A percentile compares a stretch with the other conserved stretches of the same genome.
Conservation (phyloP, 2,888 invertebrate genomes). For the Clostera curtula region DNA sequence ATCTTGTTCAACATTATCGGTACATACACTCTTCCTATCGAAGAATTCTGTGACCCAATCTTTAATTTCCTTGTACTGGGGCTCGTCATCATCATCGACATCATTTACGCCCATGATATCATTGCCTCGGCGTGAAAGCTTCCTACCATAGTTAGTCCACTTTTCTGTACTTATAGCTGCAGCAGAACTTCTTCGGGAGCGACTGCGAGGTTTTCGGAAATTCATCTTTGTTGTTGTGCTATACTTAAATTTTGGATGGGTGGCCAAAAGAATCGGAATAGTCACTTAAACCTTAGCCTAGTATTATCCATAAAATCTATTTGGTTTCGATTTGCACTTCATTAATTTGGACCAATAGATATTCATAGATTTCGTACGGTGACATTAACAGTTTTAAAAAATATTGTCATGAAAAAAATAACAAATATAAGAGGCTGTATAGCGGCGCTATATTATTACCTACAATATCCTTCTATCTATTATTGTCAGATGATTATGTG, state of each 20-base stretch:
- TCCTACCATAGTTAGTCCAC: constrained; percentile 43
- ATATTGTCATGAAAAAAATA: too few relatives aligned
- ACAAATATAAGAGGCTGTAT: too few relatives aligned
- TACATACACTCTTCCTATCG: constrained; percentile 33
- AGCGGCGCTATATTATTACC: too few relatives aligned
- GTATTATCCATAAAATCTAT: constrained; percentile 29
- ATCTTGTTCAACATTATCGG: constrained; percentile 52
- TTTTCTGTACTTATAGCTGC: constrained; percentile 43
- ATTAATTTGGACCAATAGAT: too few relatives aligned
- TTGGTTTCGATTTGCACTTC: constrained; percentile 31
- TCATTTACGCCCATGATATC: constrained; percentile 33
- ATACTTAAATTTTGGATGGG: constrained; percentile 35
- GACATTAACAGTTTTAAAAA: too few relatives aligned
- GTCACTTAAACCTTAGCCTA: constrained; percentile 34
- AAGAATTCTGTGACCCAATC: constrained; percentile 59
- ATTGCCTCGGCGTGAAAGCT: constrained; percentile 30
- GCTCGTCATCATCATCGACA: constrained; percentile 46
- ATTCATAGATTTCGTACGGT: too few relatives aligned
- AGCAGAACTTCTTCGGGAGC: constrained; percentile 41
- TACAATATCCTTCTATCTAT: too few relatives aligned
- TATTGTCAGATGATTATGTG: too few relatives aligned
- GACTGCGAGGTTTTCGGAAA: constrained; percentile 43
- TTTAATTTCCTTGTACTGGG: constrained; percentile 37
- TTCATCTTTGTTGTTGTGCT: constrained; percentile 40
- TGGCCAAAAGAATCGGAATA: constrained; percentile 10